Evolutionary conservation across 1,140 invertebrate species (phyloP), one percentile per base, ranked within the genome.

Genomic region (Neocloeon triangulifer): DNA sequence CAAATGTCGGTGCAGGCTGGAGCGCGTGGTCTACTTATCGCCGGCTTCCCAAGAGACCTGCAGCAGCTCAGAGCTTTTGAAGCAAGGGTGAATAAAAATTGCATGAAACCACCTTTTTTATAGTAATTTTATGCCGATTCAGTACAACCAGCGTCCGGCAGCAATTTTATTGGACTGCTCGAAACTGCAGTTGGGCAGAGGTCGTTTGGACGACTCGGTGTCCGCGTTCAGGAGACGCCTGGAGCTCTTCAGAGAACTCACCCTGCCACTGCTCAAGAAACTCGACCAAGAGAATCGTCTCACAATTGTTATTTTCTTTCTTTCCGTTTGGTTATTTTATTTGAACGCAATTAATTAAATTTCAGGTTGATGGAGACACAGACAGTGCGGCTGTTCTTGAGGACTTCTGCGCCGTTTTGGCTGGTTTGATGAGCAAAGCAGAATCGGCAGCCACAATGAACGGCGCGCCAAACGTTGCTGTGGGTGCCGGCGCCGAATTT

Each of bases 11-110:
- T 58, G 0, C 61, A 71, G 36, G 54, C 48, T 1, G 53, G 59
- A 27, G 49, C 51, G 36, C 55, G 62, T 13, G 84, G 84, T 9
- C 70, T 89, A 34, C 62, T 94, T 30, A 66, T 94, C 19, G 85
- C 89, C 49, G 85, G 85, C 2, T 92, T 77, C 53, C 86, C 88
- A 0, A 58, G 84, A 30, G 79, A 89, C 43, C 55, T 86, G 39
- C 67, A 70, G 29, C 85, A 94, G 57, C 72, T 80, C 36, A 62
- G 69, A 25, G 64, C 71, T 41, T 91, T 89, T 51, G 74, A 92
- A 68, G 61, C 25, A 75, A 81, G 64, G 84, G 27, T 29, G 10
- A 29, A 18, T 29, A 18, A 3, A 29, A 8, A 23, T n/a, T 23
- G 8, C 21, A 23, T 8, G 21, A 23, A n/a, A 8, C 21, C n/a